Conservation (phyloP, 2,113 vertebrate species). For the Pachypanchax playfairii region DNA sequence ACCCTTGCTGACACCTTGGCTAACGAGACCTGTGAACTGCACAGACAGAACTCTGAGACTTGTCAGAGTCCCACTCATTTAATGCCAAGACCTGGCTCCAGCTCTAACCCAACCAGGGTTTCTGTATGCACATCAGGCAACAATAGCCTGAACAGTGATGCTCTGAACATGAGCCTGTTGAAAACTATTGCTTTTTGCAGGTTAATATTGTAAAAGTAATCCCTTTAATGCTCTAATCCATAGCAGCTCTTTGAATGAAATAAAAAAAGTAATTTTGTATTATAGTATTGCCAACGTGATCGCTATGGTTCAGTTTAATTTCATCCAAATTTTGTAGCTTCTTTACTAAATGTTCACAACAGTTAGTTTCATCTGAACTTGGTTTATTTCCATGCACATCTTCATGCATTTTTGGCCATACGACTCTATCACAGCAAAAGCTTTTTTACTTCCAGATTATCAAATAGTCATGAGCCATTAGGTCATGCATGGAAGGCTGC, state of each 20-base stretch:
- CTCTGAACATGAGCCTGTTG: conserved; percentile 35
- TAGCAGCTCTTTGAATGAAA: not conserved
- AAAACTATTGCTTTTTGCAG: conserved; percentile 33
- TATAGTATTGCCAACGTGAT: not conserved
- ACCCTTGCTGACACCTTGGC: conserved; percentile 74
- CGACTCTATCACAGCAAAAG: too few species aligned
- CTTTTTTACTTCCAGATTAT: conserved; percentile 15
- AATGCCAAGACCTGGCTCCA: conserved; percentile 66
- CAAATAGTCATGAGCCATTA: conserved; percentile 21
- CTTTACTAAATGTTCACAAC: conserved; percentile 9
- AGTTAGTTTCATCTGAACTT: conserved; percentile 9
- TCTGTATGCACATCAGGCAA: conserved; percentile 59
- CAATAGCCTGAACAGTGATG: conserved; percentile 42
- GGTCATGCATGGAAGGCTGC: conserved; percentile 21
- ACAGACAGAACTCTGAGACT: conserved; percentile 72
- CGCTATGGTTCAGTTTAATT: conserved; percentile 3
- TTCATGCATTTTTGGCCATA: too few species aligned
- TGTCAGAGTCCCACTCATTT: conserved; percentile 76
- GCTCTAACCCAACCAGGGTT: conserved; percentile 55
- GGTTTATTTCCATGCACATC: not conserved
- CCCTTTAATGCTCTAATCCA: not conserved
- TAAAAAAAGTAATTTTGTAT: not conserved
- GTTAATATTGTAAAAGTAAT: conserved; percentile 28
- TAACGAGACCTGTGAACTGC: conserved; percentile 77
- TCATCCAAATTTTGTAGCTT: conserved; percentile 10